Percentiles rank a stretch among this genome's conserved stretches.
Conservation (phyloP, 2,113 vertebrate species). For the Burhinus bistriatus region DNA sequence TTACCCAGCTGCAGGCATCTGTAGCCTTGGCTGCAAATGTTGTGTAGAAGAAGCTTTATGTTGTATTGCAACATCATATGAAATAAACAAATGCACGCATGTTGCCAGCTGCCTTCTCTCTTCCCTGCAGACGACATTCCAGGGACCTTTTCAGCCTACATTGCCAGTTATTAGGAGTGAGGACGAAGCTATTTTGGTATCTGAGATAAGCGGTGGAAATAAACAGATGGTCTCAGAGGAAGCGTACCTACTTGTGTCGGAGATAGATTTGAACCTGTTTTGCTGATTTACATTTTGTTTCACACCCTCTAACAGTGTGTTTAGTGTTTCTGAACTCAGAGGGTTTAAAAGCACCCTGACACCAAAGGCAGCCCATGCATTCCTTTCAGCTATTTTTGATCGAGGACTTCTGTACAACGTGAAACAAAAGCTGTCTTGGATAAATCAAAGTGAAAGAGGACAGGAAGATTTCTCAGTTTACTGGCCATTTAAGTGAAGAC, state of each 20-base stretch:
- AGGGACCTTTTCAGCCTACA: background rate
- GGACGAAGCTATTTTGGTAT: background rate
- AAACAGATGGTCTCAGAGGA: background rate
- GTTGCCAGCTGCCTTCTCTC: background rate
- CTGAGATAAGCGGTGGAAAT: background rate
- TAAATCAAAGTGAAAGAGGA: background rate
- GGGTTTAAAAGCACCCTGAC: background rate
- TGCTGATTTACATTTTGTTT: background rate
- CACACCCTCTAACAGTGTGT: background rate
- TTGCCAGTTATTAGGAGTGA: background rate
- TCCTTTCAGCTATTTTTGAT: background rate
- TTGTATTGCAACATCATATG: background rate
- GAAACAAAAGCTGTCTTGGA: background rate
- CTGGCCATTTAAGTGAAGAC: background rate
- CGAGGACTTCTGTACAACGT: background rate
- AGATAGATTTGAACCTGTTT: background rate
- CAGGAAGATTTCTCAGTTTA: background rate
- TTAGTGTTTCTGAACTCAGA: background rate
- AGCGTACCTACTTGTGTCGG: background rate
- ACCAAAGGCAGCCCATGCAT: background rate
- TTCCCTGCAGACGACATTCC: background rate
- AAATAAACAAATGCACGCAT: background rate
- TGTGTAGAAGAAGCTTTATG: background rate
- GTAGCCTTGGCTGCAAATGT: background rate
- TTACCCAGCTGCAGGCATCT: background rate